Conservation (phyloP, 2,113 vertebrate genomes). For the Sebastes fasciatus region DNA sequence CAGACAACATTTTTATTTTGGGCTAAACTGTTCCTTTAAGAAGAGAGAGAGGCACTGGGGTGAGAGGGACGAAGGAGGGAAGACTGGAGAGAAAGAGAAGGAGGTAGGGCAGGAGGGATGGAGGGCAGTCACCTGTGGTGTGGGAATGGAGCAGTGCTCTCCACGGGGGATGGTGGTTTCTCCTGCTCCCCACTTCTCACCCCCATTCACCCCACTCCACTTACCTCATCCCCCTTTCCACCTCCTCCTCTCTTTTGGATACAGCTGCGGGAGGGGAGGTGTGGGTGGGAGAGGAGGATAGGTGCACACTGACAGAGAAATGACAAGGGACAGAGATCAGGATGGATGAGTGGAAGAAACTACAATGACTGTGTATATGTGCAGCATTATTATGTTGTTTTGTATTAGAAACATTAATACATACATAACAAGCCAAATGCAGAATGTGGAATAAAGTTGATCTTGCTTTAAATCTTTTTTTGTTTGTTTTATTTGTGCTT, state of each 20-base stretch:
- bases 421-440: not conserved
- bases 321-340: slow-evolving; percentile 37
- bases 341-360: not conserved
- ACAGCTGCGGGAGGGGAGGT: slow-evolving; percentile 61
- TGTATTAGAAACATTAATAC: not conserved
- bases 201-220: slow-evolving; percentile 1
- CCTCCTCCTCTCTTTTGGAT: slow-evolving; percentile 58
- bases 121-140: slow-evolving; percentile 76
- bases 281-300: not conserved
- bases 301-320: slow-evolving; percentile 8
- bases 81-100: slow-evolving; percentile 12
- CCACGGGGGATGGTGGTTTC: slow-evolving; percentile 65
- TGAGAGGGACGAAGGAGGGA: slow-evolving; percentile 42
- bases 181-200: slow-evolving; percentile 14
- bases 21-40: slow-evolving; percentile 56
- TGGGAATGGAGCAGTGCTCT: slow-evolving; percentile 78
- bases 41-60: slow-evolving; percentile 19
- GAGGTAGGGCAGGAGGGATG: slow-evolving; percentile 29
- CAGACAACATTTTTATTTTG: slow-evolving; percentile 6
- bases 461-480: not conserved
- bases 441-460: not conserved
- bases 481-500: no score
- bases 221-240: slow-evolving; percentile 60
- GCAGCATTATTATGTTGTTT: not conserved
- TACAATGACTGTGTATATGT: not conserved